Percentiles rank a stretch among this genome's conserved stretches.
These are phyloP conservation scores for Pseudomyrmex pallidus DNA, from an alignment of 1,140 invertebrate species.

Conservation along the genomic window DNA sequence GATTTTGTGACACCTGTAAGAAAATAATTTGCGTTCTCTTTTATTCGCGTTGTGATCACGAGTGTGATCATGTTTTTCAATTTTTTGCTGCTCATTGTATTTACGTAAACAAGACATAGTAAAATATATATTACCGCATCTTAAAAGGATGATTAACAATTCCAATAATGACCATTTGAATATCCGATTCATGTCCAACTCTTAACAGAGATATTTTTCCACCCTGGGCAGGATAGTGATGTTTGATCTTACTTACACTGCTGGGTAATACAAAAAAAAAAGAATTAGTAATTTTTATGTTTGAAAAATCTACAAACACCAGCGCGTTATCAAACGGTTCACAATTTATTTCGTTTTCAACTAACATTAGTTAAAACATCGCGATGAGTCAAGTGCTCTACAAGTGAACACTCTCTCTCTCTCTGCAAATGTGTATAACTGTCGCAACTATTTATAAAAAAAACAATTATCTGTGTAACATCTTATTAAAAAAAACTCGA, in stretches of 20 bases:
- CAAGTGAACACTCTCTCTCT: constrained; percentile 12
- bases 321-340: not conserved
- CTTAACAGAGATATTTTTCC: constrained; percentile 77
- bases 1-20: constrained; percentile 74
- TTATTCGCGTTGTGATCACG: not conserved
- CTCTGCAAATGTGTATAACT: too few species aligned
- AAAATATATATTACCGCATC: constrained; percentile 77
- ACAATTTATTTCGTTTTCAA: too few species aligned
- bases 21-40: constrained; percentile 9
- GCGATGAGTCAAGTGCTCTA: constrained; percentile 7
- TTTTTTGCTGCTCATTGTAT: too few species aligned
- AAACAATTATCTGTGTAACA: too few species aligned
- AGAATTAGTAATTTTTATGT: not conserved
- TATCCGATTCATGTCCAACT: constrained; percentile 84
- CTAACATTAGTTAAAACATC: too few species aligned
- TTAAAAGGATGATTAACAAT: constrained; percentile 82
- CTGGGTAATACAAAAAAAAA: not conserved
- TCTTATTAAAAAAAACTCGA: too few species aligned
- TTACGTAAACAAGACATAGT: too few species aligned
- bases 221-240: constrained; percentile 34
- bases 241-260: constrained; percentile 20
- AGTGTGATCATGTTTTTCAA: too few species aligned
- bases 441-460: too few species aligned
- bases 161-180: constrained; percentile 81
- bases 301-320: constrained; percentile 46